Base-by-base conservation (phyloP, 2,113 vertebrate genomes). In the Myotis davidii region DNA sequence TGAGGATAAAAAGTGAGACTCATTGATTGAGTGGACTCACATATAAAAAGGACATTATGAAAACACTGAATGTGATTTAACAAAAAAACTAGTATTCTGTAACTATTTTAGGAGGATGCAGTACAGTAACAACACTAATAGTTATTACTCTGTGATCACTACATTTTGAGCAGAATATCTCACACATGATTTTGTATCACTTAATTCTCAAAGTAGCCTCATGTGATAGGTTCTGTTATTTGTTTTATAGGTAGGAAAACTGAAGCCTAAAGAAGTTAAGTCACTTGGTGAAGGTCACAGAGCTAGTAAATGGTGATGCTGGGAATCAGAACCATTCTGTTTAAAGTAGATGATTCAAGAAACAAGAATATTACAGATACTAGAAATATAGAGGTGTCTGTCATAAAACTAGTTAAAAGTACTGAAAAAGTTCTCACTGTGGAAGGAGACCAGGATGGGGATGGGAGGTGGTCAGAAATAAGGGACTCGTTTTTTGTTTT, bases 201-300 rank as follows among this genome's bases (percentile, higher is more conserved):
- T 88, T 77, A 84, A 72, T 84, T 42, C 70, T 93, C 3, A 61
- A 3, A 69, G 12, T 83, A 74, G 83, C 21, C 2, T 48, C 74
- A 37, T 61, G 9, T 77, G 10, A 14, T 32, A 87, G 4, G 27
- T 73, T 88, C 54, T 85, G 18, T 73, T 91, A 39, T 85, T 84
- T 91, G 45, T 91, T 89, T 93, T 72, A 56, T 67, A 32, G 45
- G 67, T 64, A 77, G 89, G 73, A 29, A 79, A 90, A 77, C 37
- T 83, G 32, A 52, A 14, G 23, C 59, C 34, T 85, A 65, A 89
- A 81, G 52, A 76, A 4, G 34, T 81, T 81, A 59, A 18, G 2
- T 61, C 88, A 85, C 12, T 85, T 95, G 21, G n/a, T 39, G 9
- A 70, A 81, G 17, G 13, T 87, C 52, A 42, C 48, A 94, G 42